Percentiles rank a stretch among this genome's conserved stretches.
Evolutionary conservation across 2,113 vertebrate species (phyloP).

Genomic region (Puntigrus tetrazona): DNA sequence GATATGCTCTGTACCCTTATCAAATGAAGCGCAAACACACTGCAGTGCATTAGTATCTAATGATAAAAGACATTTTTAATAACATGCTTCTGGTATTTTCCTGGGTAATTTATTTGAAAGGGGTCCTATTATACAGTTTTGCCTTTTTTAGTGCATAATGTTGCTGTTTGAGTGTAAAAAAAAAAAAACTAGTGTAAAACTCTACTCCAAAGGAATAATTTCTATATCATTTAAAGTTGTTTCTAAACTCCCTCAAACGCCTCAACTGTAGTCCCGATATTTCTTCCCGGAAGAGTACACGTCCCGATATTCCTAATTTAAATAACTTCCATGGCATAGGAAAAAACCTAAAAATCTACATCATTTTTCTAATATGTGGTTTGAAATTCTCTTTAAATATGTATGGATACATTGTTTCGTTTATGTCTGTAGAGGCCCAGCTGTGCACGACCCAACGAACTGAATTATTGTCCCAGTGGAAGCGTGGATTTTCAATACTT

Average conservation of each 20-base stretch:
- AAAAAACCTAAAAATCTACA: no score
- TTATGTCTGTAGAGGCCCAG: no score
- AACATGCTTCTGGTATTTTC: neutral
- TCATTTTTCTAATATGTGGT: no score
- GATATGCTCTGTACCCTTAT: neutral
- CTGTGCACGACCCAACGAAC: no score
- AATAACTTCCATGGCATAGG: neutral
- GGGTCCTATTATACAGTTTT: neutral
- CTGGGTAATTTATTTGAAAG: neutral
- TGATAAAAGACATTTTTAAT: neutral
- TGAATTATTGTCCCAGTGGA: no score
- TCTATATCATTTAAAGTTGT: no score
- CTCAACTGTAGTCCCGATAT: neutral
- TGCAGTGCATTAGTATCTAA: neutral
- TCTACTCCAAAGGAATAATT: no score
- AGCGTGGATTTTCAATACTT: no score
- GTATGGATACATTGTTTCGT: no score
- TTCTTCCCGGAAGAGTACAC: neutral
- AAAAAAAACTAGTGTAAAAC: no score
- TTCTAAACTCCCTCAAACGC: no score
- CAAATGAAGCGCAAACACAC: neutral
- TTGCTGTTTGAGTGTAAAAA: neutral
- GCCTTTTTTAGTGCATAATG: neutral
- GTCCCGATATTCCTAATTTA: neutral
- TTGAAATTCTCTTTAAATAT: no score